A percentile compares a stretch with the other conserved stretches of the same genome.
phyloP scores from a whole-genome alignment of 2,888 invertebrate genomes.

The Alentia gelatinosa region DNA sequence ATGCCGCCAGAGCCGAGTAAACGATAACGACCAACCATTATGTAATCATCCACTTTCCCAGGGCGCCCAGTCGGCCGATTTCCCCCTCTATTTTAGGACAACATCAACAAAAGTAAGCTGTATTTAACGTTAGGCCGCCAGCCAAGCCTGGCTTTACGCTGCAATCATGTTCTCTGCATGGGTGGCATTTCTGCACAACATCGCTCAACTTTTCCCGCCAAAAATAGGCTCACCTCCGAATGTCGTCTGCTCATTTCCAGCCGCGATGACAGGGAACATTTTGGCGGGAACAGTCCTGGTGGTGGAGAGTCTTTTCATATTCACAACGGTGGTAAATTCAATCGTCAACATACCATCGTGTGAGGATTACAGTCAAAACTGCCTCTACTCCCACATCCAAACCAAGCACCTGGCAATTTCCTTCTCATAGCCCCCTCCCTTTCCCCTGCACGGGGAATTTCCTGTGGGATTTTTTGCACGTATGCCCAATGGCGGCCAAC shows the following conservation, averaged over 20 bases:
- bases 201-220: constrained; percentile 6
- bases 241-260: constrained; percentile 31
- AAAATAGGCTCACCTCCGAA: not conserved
- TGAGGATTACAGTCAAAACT: not conserved
- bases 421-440: not conserved
- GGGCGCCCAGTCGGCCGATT: constrained; percentile 6
- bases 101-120: constrained; percentile 2
- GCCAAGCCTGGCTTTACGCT: not conserved
- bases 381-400: not conserved
- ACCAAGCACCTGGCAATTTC: not conserved
- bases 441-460: not conserved
- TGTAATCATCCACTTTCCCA: constrained; percentile 33
- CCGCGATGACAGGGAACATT: constrained; percentile 9
- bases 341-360: not conserved
- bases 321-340: not conserved
- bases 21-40: not conserved
- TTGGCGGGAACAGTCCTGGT: not conserved
- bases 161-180: not conserved
- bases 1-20: not conserved
- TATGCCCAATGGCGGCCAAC: not conserved
- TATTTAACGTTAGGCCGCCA: constrained; percentile 5
- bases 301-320: not conserved
- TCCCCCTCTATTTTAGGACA: constrained; percentile 25
- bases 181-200: not conserved
- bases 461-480: not conserved